Evolutionary conservation across 2,888 invertebrate genomes (phyloP).

Genomic region (Eristalinus sepulchralis): DNA sequence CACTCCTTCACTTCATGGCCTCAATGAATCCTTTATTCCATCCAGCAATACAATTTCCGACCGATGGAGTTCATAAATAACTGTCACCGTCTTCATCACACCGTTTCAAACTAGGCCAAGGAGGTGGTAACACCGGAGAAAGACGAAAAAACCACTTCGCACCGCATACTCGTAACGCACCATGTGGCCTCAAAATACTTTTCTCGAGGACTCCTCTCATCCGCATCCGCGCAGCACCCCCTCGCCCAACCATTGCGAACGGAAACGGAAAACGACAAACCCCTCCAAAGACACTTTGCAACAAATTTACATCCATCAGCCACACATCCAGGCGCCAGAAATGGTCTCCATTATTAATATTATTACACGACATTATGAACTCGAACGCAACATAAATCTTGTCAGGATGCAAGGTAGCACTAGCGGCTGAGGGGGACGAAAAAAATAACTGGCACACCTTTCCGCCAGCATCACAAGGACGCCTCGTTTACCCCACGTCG

Average conservation of each 20-base stretch:
- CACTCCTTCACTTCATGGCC: background rate
- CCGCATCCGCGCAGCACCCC: background rate
- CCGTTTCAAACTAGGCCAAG: constrained; percentile 44
- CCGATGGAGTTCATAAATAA: constrained; percentile 55
- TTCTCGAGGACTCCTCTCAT: background rate
- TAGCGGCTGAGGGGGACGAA: background rate
- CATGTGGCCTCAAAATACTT: constrained; percentile 53
- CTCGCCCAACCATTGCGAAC: background rate
- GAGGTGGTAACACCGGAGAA: background rate
- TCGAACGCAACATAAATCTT: constrained; percentile 67
- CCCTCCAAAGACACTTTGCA: constrained; percentile 62
- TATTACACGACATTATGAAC: constrained; percentile 69
- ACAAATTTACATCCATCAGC: constrained; percentile 70
- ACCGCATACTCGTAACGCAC: constrained; percentile 51
- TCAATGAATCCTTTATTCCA: constrained; percentile 38
- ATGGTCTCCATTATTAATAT: constrained; percentile 67
- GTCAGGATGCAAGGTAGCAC: constrained; percentile 48
- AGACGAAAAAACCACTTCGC: constrained; percentile 17
- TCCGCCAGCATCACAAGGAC: constrained; percentile 5
- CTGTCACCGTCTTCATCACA: constrained; percentile 48
- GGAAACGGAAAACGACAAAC: constrained; percentile 35
- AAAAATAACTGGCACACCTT: constrained; percentile 37
- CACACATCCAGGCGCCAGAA: constrained; percentile 43
- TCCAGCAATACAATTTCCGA: constrained; percentile 22
- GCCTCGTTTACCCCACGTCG: background rate